Conservation (phyloP, 37 sponge, comb jelly and placozoan species). For the Bolinopsis microptera region DNA sequence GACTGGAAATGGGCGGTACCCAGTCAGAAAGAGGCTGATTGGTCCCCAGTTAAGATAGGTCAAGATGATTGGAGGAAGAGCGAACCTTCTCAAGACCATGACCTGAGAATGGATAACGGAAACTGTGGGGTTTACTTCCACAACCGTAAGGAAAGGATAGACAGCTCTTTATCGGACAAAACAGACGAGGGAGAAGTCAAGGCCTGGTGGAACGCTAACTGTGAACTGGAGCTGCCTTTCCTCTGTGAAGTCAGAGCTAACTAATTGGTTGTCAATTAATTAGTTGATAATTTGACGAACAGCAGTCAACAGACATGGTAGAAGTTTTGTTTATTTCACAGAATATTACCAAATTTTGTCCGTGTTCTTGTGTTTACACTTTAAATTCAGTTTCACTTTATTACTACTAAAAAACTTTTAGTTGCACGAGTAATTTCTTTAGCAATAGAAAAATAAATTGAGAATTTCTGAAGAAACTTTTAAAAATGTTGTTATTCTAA, state of each 20-base stretch:
- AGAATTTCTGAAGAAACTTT: too few relatives aligned
- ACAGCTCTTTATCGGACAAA: background rate
- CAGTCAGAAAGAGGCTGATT: background rate
- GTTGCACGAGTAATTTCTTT: too few relatives aligned
- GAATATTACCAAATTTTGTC: too few relatives aligned
- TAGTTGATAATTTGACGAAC: too few relatives aligned
- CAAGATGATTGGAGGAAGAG: background rate
- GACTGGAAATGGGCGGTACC: background rate
- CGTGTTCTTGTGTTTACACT: too few relatives aligned
- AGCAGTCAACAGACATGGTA: too few relatives aligned
- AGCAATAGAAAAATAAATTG: too few relatives aligned
- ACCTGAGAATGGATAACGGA: background rate
- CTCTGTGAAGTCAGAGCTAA: slow-evolving; percentile 8
- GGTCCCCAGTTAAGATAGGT: background rate
- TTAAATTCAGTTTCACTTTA: too few relatives aligned
- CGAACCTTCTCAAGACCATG: background rate
- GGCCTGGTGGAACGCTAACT: slow-evolving; percentile 41
- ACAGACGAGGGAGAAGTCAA: background rate
- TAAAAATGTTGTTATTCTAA: too few relatives aligned
- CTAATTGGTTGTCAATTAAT: too few relatives aligned
- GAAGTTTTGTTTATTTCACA: too few relatives aligned
- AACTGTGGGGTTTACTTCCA: slow-evolving; percentile 41
- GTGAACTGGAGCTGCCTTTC: background rate
- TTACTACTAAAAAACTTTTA: too few relatives aligned
- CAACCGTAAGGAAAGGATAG: background rate